Base-by-base conservation (phyloP, 2,888 invertebrate genomes). In the Drosophila pseudotakahashii region DNA sequence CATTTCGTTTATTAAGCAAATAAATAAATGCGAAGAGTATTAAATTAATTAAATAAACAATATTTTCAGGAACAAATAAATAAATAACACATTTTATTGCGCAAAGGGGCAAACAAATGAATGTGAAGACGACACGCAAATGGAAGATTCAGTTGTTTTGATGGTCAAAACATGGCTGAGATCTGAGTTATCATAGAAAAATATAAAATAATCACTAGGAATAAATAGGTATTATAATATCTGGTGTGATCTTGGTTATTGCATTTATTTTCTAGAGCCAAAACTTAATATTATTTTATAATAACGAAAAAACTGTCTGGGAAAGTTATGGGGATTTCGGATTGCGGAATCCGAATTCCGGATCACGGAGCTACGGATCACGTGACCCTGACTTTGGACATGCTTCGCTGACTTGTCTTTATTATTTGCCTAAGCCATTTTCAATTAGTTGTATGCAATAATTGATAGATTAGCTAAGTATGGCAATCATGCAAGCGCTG, bases 21-120 rank as follows among this genome's bases (percentile, higher is more conserved):
- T 48, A 70, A 76, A 66, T 61, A 69, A 61, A 76, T 79, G 63
- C 41, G 75, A 68, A 63, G 78, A 26, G 76, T 76, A 74, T 78
- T 82, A 77, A 81, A 81, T 81, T 77, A 81, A 84, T 79, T 77
- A 74, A 81, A 76, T 77, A 79, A 81, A 83, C 70, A 81, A 75
- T 63, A 81, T 60, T 70, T 66, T 63, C 54, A 63, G 68, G 66
- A 73, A 75, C 83, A 78, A 78, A 67, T 61, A 78, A 77, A 79
- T 70, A 73, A 81, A 75, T 73, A 83, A 73, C 73, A 78, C 67
- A 77, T 77, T 83, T 75, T 67, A 80, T 70, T 72, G 75, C 76
- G 78, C 74, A 78, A 81, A 76, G 70, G 45, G 66, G 57, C 64
- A 71, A 70, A 59, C 50, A 77, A 67, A 41, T 61, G 41, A 58